Base-by-base conservation (phyloP, 2,888 invertebrate genomes). In the Ichneumon xanthorius region DNA sequence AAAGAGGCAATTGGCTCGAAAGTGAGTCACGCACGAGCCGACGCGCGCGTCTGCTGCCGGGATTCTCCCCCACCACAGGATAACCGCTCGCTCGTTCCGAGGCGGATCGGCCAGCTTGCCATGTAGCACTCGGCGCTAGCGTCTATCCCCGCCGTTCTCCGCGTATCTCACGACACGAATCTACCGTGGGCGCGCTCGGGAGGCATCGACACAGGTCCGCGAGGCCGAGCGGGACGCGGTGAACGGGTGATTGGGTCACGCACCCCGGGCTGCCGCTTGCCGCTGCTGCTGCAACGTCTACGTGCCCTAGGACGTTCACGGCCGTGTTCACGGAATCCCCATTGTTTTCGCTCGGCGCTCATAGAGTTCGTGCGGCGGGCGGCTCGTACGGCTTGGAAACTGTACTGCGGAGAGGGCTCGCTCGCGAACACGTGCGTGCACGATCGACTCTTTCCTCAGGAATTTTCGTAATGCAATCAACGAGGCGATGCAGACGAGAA, bases 201-300 rank as follows among this genome's bases (percentile, higher is more conserved):
- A 80, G 71, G 70, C 78, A 45, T 65, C 78, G 53, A 73, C 76
- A 61, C 53, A 40, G 68, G 70, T 14, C 58, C 67, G 63, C 71
- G 75, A 78, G 80, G 70, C 79, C 79, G 65, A 83, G 89, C 82
- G 85, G 86, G 84, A 88, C 79, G 73, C 89, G 88, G 90, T 90
- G 92, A 92, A 91, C 92, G 92, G 90, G 91, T 92, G 92, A 92
- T 92, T 92, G 90, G 92, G 92, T 93, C 92, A 93, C 92, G 92
- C 92, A 92, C 92, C 92, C 91, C 92, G 90, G 90, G 89, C 78
- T 78, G 81, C 76, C 76, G 71, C 37, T 68, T 53, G 50, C 58
- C 26, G 45, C 71, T 53, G 68, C 61, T 73, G 68, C 37, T 14
- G 68, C 73, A 71, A 76, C 88, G 89, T 90, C 89, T 90, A 90